phyloP scores from a whole-genome alignment of 2,113 vertebrate genomes.

The Xenopus laevis region DNA sequence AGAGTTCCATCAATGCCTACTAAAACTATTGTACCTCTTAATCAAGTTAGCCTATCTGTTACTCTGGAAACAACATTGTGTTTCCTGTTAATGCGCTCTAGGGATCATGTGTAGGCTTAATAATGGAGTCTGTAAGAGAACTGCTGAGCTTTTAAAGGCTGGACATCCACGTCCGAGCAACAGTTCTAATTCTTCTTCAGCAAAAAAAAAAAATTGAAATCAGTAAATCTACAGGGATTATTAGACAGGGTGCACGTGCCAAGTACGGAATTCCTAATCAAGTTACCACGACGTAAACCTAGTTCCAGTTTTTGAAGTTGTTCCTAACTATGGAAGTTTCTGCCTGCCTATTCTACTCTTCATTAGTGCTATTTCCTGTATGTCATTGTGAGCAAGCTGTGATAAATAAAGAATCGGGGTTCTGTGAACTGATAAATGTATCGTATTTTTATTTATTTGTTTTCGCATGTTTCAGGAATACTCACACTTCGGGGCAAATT shows the following conservation, averaged over 20 bases:
- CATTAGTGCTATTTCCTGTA: slow-evolving; percentile 84
- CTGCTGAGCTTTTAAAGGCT: background rate
- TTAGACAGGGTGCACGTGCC: slow-evolving; percentile 68
- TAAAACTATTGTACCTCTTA: background rate
- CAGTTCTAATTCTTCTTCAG: slow-evolving; percentile 64
- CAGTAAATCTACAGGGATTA: slow-evolving; percentile 60
- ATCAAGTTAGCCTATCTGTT: background rate
- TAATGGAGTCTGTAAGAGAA: background rate
- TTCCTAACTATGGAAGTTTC: slow-evolving; percentile 68
- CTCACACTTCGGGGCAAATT: too few relatives aligned
- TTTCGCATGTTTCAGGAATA: too few relatives aligned
- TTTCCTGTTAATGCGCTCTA: background rate
- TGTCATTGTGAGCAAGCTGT: slow-evolving; percentile 87
- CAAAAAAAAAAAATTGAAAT: slow-evolving; percentile 46
- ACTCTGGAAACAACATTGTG: background rate
- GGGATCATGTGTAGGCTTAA: background rate
- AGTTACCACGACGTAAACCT: slow-evolving; percentile 50
- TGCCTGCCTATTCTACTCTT: slow-evolving; percentile 81
- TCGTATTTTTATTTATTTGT: slow-evolving; percentile 62
- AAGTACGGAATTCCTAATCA: slow-evolving; percentile 63
- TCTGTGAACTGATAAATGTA: slow-evolving; percentile 78
- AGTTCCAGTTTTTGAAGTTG: slow-evolving; percentile 69
- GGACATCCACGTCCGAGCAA: background rate
- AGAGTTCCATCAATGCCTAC: too few relatives aligned
- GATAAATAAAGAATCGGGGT: slow-evolving; percentile 85